Base-by-base conservation (phyloP, 2,797 vertebrate genomes). In the Melanogrammus aeglefinus region DNA sequence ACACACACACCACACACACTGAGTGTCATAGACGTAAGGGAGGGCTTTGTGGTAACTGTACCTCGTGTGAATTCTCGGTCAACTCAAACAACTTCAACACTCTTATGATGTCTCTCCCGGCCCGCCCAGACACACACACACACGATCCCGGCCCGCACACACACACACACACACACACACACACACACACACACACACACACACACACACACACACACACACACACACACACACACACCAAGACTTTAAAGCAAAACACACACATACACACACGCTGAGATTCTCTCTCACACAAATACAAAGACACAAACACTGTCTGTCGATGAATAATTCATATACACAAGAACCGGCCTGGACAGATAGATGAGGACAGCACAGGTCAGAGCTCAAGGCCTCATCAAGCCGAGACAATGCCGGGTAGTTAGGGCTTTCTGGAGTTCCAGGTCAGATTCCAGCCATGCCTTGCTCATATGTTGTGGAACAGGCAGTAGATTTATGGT, bases 31-130 rank as follows among this genome's bases (percentile, higher is more conserved):
- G n/a, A n/a, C n/a, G n/a, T n/a, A n/a, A n/a, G 88, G 69, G 70
- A 85, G 81, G 81, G 81, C 83, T 73, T 79, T 2, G 38, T 41
- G 27, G 91, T 90, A 94, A 93, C 89, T 71, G 78, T 88, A 94
- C 88, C 91, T 91, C 78, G 87, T 93, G 93, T 93, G 90, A 94
- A 94, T 93, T 93, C 91, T 81, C 85, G 79, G 74, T 90, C 81
- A 33, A 88, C 83, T 82, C 82, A 86, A 90, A 91, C 83, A 79
- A 92, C 83, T 91, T 89, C 87, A 81, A 81, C 91, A 78, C 87
- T 73, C 90, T 77, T 91, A 88, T 91, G 91, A 90, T 88, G 86
- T 86, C 81, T 78, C 86, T 87, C 83, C 74, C 88, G 36, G 81
- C 86, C 76, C 75, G 81, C 72, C 8, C 75, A 72, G 74, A 79